A percentile compares a stretch with the other conserved stretches of the same genome.
Conservation (phyloP, 2,113 vertebrate genomes). For the Cyprichromis sp. region DNA sequence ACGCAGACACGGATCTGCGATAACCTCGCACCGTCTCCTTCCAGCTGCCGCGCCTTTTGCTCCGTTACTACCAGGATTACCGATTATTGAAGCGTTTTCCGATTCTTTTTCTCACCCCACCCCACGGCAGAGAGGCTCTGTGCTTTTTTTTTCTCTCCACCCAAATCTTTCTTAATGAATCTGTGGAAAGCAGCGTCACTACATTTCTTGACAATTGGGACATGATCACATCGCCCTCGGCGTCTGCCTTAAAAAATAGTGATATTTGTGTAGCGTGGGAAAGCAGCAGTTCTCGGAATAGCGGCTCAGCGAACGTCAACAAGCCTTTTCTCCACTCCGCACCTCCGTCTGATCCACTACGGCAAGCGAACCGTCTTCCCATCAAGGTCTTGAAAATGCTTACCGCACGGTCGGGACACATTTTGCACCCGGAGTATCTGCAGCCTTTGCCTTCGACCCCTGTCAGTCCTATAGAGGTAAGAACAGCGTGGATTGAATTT, state of each 20-base stretch:
- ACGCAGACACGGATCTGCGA: conserved; percentile 66
- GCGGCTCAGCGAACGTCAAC: conserved; percentile 75
- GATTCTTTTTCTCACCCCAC: not conserved
- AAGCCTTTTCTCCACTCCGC: conserved; percentile 90
- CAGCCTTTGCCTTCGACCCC: conserved; percentile 97
- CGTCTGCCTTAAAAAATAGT: conserved; percentile 90
- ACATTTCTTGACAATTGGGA: conserved; percentile 83
- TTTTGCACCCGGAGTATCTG: conserved; percentile 97
- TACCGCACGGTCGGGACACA: conserved; percentile 95
- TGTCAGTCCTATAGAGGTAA: conserved; percentile 98
- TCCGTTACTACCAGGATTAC: conserved; percentile 71
- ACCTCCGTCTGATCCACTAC: conserved; percentile 89
- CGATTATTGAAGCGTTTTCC: conserved; percentile 30
- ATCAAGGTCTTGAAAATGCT: conserved; percentile 99
- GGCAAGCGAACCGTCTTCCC: conserved; percentile 94
- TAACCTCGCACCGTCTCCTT: conserved; percentile 61
- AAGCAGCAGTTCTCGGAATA: conserved; percentile 84
- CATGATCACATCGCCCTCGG: conserved; percentile 99
- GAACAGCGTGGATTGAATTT: not conserved
- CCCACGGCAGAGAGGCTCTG: not conserved
- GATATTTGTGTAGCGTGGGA: conserved; percentile 83
- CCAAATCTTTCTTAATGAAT: conserved; percentile 60
- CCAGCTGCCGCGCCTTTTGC: conserved; percentile 47
- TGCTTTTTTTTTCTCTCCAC: not conserved
- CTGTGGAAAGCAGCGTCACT: conserved; percentile 64